Percentiles rank a stretch among this genome's conserved stretches.
These are phyloP conservation scores for Linnaemya vulpina DNA, from an alignment of 2,888 invertebrate species.

Conservation along the genomic window DNA sequence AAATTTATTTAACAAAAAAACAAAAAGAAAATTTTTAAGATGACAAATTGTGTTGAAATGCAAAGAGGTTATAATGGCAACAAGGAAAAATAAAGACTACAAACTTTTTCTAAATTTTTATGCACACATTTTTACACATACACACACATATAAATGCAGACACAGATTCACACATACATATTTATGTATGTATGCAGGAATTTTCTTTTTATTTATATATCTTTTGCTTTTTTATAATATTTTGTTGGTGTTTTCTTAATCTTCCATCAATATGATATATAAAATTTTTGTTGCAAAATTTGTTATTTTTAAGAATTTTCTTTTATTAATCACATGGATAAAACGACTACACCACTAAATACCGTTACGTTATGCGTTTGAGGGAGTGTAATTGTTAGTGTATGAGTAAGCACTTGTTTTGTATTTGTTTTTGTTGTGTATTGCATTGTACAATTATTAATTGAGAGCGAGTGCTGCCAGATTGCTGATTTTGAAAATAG, in stretches of 20 bases:
- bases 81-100: conserved; percentile 11
- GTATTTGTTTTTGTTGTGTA: conserved; percentile 31
- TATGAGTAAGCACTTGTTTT: conserved; percentile 66
- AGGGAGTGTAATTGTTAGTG: conserved; percentile 38
- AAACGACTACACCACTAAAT: conserved; percentile 26
- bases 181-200: neutral
- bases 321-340: conserved; percentile 56
- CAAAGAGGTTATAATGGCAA: conserved; percentile 19
- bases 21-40: conserved; percentile 42
- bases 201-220: conserved; percentile 29
- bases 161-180: neutral
- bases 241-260: conserved; percentile 16
- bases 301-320: conserved; percentile 37
- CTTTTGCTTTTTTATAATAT: neutral
- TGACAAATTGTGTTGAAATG: conserved; percentile 37
- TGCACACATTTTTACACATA: conserved; percentile 8
- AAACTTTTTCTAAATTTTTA: conserved; percentile 9
- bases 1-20: conserved; percentile 42
- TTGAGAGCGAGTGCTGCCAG: conserved; percentile 49
- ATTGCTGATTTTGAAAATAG: neutral
- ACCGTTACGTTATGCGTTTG: conserved; percentile 61
- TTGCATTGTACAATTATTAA: conserved; percentile 28
- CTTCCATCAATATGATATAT: conserved; percentile 41
- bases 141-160: neutral
- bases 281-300: conserved; percentile 14